These are phyloP conservation scores for Caenorhabditis wallacei DNA, from an alignment of 2,888 invertebrate species.

Conservation along the genomic window DNA sequence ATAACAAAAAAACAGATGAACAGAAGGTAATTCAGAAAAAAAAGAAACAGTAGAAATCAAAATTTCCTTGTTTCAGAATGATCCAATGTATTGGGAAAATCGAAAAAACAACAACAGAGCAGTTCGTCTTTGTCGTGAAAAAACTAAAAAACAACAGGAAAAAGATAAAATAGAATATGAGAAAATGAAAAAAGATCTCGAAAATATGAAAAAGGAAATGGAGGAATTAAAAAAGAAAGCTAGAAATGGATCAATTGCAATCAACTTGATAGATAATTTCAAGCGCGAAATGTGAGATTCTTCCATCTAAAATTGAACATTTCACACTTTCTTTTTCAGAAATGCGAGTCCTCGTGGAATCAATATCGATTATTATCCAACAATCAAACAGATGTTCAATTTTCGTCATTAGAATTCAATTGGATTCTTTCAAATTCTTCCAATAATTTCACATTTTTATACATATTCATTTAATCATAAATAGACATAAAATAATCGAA, in stretches of 20 bases:
- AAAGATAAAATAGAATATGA: neutral
- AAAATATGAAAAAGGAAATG: neutral
- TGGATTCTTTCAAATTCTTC: too few species aligned
- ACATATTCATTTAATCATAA: too few species aligned
- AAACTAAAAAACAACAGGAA: neutral
- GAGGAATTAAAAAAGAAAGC: neutral
- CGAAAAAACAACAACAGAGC: constrained; percentile 25
- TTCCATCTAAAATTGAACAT: neutral
- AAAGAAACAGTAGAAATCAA: neutral
- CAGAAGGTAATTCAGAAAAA: neutral
- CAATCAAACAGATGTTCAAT: too few species aligned
- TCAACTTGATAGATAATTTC: neutral
- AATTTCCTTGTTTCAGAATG: neutral
- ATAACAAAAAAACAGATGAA: constrained; percentile 1
- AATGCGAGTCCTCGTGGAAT: neutral
- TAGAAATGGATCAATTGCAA: neutral
- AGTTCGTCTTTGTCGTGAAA: constrained; percentile 15
- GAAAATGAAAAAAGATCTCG: neutral
- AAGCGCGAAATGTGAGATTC: constrained; percentile 7
- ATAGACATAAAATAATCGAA: too few species aligned
- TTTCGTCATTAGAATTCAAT: too few species aligned
- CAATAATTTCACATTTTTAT: too few species aligned
- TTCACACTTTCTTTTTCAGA: neutral
- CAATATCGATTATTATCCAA: neutral
- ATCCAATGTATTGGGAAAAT: neutral